Conservation (phyloP, 2,797 vertebrate species). For the Diplodus puntazzo region DNA sequence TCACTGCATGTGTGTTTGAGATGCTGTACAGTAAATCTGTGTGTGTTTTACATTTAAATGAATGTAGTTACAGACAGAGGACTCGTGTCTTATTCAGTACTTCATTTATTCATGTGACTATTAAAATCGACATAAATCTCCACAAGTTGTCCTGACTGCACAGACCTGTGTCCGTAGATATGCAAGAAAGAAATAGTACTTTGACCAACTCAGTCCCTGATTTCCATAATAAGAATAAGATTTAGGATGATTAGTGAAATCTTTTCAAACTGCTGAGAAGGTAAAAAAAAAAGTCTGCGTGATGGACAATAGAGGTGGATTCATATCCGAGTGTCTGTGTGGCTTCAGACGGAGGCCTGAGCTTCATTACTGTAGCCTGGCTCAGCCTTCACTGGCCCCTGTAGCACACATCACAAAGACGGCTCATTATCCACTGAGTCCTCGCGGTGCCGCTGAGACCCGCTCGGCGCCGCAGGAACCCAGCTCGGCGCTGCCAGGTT, state of each 20-base stretch:
- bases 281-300: not conserved
- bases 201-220: not conserved
- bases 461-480: slow-evolving; percentile 45
- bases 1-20: no score
- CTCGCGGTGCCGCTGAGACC: slow-evolving; percentile 43
- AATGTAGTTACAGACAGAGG: not conserved
- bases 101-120: not conserved
- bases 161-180: not conserved
- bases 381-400: slow-evolving; percentile 53
- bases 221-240: slow-evolving; percentile 37
- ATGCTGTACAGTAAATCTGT: no score
- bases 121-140: not conserved
- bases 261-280: slow-evolving; percentile 27
- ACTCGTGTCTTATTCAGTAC: not conserved
- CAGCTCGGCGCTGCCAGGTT: slow-evolving; percentile 51
- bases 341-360: slow-evolving; percentile 41
- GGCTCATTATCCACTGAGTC: slow-evolving; percentile 73
- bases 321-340: slow-evolving; percentile 27
- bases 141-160: not conserved
- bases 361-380: slow-evolving; percentile 61
- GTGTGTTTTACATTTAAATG: no score
- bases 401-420: slow-evolving; percentile 69
- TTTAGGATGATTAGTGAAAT: slow-evolving; percentile 39
- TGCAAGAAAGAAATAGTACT: not conserved
- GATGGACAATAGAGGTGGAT: slow-evolving; percentile 40